A percentile compares a stretch with the other conserved stretches of the same genome.
phyloP scores from a whole-genome alignment of 2,888 invertebrate species.

The Willowsia nigromaculata region DNA sequence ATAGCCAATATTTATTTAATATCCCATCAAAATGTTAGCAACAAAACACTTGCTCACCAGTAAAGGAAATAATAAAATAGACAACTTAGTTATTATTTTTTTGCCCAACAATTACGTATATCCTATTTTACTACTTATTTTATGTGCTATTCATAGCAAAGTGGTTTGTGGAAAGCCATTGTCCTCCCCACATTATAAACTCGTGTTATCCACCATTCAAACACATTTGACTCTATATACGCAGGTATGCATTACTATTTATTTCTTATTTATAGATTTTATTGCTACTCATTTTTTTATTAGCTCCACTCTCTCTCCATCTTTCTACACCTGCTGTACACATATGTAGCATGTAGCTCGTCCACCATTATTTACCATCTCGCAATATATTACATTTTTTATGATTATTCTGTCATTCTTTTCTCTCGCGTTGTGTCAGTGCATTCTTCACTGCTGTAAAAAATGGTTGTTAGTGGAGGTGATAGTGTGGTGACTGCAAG shows the following conservation, averaged over 20 bases:
- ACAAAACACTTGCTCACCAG: background rate
- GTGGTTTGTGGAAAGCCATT: no score
- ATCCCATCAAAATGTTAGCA: background rate
- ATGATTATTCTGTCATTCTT: conserved; percentile 16
- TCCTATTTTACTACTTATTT: background rate
- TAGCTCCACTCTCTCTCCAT: background rate
- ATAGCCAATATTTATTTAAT: background rate
- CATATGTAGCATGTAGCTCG: background rate
- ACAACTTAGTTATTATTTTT: background rate
- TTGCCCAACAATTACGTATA: background rate
- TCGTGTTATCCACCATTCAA: no score
- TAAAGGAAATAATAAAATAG: background rate
- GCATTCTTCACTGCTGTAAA: conserved; percentile 14
- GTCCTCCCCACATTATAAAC: no score
- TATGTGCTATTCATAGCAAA: background rate
- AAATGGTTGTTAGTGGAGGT: background rate
- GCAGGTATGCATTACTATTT: background rate
- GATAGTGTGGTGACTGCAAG: background rate
- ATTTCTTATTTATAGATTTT: conserved; percentile 36
- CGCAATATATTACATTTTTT: background rate
- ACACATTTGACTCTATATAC: background rate
- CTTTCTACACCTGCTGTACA: background rate
- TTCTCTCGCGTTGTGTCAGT: background rate
- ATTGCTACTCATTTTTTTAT: conserved; percentile 25
- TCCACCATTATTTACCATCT: background rate